A percentile compares a stretch with the other conserved stretches of the same genome.
phyloP scores from a whole-genome alignment of 1,140 invertebrate species.

The Bradynema listronoti region DNA sequence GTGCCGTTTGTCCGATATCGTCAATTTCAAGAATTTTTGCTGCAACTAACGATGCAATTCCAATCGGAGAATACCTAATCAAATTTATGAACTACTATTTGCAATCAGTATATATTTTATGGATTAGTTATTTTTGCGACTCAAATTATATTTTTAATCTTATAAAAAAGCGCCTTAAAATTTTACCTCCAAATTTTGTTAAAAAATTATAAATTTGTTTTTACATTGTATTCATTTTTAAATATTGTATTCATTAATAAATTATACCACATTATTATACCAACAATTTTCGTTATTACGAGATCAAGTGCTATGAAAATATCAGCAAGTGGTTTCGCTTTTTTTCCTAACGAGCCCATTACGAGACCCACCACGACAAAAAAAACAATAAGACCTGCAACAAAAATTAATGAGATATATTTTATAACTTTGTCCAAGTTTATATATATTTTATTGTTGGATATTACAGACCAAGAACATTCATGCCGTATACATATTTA shows the following conservation, averaged over 20 bases:
- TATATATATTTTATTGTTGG: too few relatives aligned
- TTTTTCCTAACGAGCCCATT: slow-evolving; percentile 58
- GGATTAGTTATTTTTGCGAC: slow-evolving; percentile 13
- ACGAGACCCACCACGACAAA: slow-evolving; percentile 62
- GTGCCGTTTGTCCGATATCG: slow-evolving; percentile 71
- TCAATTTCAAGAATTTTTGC: slow-evolving; percentile 82
- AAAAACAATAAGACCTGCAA: slow-evolving; percentile 61
- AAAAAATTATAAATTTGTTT: neutral
- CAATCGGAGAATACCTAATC: slow-evolving; percentile 79
- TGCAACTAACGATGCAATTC: slow-evolving; percentile 80
- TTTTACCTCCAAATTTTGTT: too few relatives aligned
- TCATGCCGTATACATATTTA: slow-evolving; percentile 44
- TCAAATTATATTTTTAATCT: neutral
- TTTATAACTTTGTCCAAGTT: too few relatives aligned
- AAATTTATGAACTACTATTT: too few relatives aligned
- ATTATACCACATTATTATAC: slow-evolving; percentile 74
- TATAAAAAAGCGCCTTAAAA: too few relatives aligned
- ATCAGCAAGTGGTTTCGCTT: slow-evolving; percentile 59
- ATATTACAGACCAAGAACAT: slow-evolving; percentile 49
- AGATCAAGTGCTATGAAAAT: slow-evolving; percentile 62
- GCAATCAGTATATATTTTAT: slow-evolving; percentile 20
- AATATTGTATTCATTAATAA: too few relatives aligned
- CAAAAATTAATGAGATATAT: neutral
- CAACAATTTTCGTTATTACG: slow-evolving; percentile 65
- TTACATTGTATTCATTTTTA: neutral